Percentiles rank a stretch among this genome's conserved stretches.
phyloP scores from a whole-genome alignment of 2,797 vertebrate species.

The Acanthurus leucopareius region DNA sequence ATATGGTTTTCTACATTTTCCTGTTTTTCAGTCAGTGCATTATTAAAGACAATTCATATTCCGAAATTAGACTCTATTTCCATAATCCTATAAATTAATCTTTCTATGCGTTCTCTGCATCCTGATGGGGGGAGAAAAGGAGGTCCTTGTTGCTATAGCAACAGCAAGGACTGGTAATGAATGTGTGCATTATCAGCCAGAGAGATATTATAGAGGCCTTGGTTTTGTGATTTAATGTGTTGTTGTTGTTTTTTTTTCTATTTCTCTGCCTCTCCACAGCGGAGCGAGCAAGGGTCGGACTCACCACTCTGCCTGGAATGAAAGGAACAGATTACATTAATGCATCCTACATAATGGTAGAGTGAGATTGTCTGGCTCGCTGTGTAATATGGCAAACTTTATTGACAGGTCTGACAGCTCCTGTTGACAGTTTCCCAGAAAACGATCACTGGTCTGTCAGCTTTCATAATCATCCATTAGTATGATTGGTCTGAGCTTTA shows the following conservation, averaged over 20 bases:
- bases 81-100: conserved; percentile 78
- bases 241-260: conserved; percentile 12
- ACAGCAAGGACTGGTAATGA: conserved; percentile 70
- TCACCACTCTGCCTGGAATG: conserved; percentile 96
- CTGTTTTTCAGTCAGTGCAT: conserved; percentile 48
- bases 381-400: conserved; percentile 6
- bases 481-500: background rate
- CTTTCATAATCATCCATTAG: background rate
- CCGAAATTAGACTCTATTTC: conserved; percentile 77
- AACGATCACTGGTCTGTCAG: conserved; percentile 14
- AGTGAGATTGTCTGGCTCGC: conserved; percentile 30
- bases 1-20: conserved; percentile 24
- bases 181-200: conserved; percentile 75
- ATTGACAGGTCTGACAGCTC: conserved; percentile 8
- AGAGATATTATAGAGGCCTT: conserved; percentile 55
- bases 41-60: conserved; percentile 60
- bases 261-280: conserved; percentile 82
- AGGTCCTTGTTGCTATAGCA: conserved; percentile 80
- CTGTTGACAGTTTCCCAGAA: background rate
- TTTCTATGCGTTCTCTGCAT: conserved; percentile 56
- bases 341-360: conserved; percentile 99
- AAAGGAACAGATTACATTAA: conserved; percentile 99
- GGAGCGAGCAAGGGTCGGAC: conserved; percentile 96
- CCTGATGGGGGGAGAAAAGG: conserved; percentile 46
- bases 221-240: conserved; percentile 63